phyloP scores from a whole-genome alignment of 2,797 vertebrate species.

The Darevskia mixta region DNA sequence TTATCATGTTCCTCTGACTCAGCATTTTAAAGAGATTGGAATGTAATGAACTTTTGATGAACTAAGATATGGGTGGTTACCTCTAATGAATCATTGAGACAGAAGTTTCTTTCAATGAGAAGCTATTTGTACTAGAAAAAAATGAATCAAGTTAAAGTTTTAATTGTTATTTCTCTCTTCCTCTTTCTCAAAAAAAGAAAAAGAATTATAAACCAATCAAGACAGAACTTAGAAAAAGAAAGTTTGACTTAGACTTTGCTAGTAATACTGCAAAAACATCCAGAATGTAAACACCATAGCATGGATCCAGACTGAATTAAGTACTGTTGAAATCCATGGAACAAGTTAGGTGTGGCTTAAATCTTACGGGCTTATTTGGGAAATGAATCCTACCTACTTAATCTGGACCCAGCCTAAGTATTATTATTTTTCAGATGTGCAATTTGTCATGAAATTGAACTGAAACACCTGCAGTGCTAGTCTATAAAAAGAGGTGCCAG shows the following conservation, averaged over 20 bases:
- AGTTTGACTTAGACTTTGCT: background rate
- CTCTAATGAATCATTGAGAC: constrained; percentile 65
- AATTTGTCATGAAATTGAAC: background rate
- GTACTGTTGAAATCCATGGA: background rate
- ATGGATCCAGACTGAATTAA: background rate
- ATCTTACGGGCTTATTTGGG: background rate
- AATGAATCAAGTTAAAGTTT: constrained; percentile 24
- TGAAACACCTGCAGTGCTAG: background rate
- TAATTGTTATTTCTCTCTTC: constrained; percentile 34
- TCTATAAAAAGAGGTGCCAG: background rate
- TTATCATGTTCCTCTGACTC: constrained; percentile 64
- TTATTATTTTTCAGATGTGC: background rate
- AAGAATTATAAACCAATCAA: constrained; percentile 38
- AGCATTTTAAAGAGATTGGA: constrained; percentile 61
- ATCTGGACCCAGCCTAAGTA: background rate
- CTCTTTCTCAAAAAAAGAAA: constrained; percentile 5
- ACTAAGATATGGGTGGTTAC: constrained; percentile 44
- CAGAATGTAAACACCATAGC: background rate
- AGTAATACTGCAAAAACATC: background rate
- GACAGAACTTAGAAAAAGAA: constrained; percentile 40
- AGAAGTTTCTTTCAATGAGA: constrained; percentile 44
- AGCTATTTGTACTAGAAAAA: constrained; percentile 18
- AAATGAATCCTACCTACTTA: background rate
- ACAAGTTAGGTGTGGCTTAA: background rate
- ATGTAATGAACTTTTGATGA: constrained; percentile 68